phyloP scores from a whole-genome alignment of 2,888 invertebrate genomes.

The Leptura quadrifasciata region DNA sequence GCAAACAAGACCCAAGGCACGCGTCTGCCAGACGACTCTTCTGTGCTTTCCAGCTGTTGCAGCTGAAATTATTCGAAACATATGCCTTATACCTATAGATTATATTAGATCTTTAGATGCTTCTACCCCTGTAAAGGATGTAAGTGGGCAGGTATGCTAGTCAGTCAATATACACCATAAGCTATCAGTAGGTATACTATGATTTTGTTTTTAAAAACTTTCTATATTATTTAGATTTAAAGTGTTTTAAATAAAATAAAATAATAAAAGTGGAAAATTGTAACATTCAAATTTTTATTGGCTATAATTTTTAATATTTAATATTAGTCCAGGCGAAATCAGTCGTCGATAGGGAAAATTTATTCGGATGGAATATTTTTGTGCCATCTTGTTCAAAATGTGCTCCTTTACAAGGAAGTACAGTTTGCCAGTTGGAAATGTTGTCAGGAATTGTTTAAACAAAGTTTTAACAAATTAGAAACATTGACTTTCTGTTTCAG shows the following conservation, averaged over 20 bases:
- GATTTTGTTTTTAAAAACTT: neutral
- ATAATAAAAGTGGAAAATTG: too few relatives aligned
- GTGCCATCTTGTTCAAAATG: too few relatives aligned
- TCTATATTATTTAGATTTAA: neutral
- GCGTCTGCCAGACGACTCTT: slow-evolving; percentile 51
- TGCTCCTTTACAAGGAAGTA: too few relatives aligned
- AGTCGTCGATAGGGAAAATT: too few relatives aligned
- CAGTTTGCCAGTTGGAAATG: too few relatives aligned
- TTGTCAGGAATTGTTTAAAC: too few relatives aligned
- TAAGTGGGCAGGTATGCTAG: neutral
- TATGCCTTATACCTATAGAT: slow-evolving; percentile 36
- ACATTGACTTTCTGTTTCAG: too few relatives aligned
- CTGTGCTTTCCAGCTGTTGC: slow-evolving; percentile 50
- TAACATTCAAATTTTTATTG: too few relatives aligned
- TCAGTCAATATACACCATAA: neutral
- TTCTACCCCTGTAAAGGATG: slow-evolving; percentile 2
- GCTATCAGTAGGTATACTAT: neutral
- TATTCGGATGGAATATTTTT: too few relatives aligned
- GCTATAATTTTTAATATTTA: too few relatives aligned
- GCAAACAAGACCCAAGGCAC: slow-evolving; percentile 43
- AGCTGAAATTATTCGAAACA: slow-evolving; percentile 49
- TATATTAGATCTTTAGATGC: slow-evolving; percentile 11
- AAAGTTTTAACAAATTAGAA: too few relatives aligned
- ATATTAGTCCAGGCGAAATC: too few relatives aligned
- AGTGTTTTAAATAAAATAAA: neutral